Evolutionary conservation across 2,797 vertebrate genomes (phyloP), one percentile per base, ranked within the genome.

Genomic region (Phoebastria nigripes): DNA sequence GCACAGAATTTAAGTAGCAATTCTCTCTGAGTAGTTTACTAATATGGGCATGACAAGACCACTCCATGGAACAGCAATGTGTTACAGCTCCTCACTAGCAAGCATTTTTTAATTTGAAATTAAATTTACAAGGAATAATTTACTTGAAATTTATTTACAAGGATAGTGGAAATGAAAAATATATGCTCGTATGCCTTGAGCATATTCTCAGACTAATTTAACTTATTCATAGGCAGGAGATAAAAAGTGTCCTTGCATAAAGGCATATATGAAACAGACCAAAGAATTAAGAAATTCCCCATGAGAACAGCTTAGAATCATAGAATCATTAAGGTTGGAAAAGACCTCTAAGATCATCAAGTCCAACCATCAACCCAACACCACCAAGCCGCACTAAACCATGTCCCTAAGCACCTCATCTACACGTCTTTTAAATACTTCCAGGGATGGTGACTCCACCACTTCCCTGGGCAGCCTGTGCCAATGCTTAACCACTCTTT

Each of bases 141-240:
- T 35, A 35, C 35, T 35, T 35, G 35, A 35, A 35, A 35, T 35
- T 35, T 70, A 70, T 42, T 70, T 49, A 58, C 18, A 44, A 56
- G 28, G 9, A 63, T 10, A 72, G 20, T 3, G 14, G 55, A 73
- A 72, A 85, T 29, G 3, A 77, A 44, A 79, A 51, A 33, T 10
- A 65, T 3, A n/a, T 6, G 6, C 11, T 33, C 1, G 0, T 47
- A 49, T 16, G n/a, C 15, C 52, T 52, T n/a, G 5, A 91, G 69
- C 28, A 69, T 35, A 58, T 88, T 61, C 80, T 78, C 41, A 67
- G 62, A 58, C 46, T 78, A 58, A 42, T 33, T 56, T 28, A 72
- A 87, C n/a, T 61, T 76, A 47, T 12, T 71, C 1, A 70, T 3
- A 65, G 46, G 59, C 4, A 73, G 19, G 33, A 83, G 19, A 80